A percentile compares a stretch with the other conserved stretches of the same genome.
These are phyloP conservation scores for Ctena decussata DNA, from an alignment of 2,888 invertebrate species.

Conservation along the genomic window DNA sequence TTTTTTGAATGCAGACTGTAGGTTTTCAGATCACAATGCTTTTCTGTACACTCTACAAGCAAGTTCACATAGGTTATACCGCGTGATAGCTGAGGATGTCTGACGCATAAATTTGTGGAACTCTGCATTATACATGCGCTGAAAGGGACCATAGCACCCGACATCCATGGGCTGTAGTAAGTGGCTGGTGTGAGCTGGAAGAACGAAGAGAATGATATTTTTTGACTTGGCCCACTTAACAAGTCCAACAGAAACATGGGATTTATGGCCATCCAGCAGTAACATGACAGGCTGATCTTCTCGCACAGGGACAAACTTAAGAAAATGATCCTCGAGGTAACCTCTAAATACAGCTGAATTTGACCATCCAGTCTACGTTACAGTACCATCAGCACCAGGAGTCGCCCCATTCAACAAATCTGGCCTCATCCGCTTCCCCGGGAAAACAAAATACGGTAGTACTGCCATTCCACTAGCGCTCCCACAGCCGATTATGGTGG, in stretches of 20 bases:
- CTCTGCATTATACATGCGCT: slow-evolving; percentile 20
- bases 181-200: slow-evolving; percentile 36
- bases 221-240: slow-evolving; percentile 34
- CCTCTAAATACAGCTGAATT: slow-evolving; percentile 31
- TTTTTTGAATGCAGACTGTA: slow-evolving; percentile 13
- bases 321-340: slow-evolving; percentile 38
- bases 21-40: slow-evolving; percentile 11
- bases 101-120: slow-evolving; percentile 18
- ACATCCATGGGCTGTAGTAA: slow-evolving; percentile 29
- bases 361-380: slow-evolving; percentile 45
- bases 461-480: slow-evolving; percentile 30
- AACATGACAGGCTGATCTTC: slow-evolving; percentile 19
- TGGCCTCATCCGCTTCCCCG: slow-evolving; percentile 8
- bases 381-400: slow-evolving; percentile 25
- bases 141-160: slow-evolving; percentile 24
- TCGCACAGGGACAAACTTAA: slow-evolving; percentile 18
- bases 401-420: slow-evolving; percentile 27
- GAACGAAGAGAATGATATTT: slow-evolving; percentile 20
- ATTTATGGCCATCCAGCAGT: slow-evolving; percentile 24
- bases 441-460: slow-evolving; percentile 51
- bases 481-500: slow-evolving; percentile 28
- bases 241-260: slow-evolving; percentile 11
- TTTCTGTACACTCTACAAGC: slow-evolving; percentile 14
- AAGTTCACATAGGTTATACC: slow-evolving; percentile 19
- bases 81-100: not conserved